Conservation (phyloP, 2,113 vertebrate genomes). For the Brachionichthys hirsutus region DNA sequence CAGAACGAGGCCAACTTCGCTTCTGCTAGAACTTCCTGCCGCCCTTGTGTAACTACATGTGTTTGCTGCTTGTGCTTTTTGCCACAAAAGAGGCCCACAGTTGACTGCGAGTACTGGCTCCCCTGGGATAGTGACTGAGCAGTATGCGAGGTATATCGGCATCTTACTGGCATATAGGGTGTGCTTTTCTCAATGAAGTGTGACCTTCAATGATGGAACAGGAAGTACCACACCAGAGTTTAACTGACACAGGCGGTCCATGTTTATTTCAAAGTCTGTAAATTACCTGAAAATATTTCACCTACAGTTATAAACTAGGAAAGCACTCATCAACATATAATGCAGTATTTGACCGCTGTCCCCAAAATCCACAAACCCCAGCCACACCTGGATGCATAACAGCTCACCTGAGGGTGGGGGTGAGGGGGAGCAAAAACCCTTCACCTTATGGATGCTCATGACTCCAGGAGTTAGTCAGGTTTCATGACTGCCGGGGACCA, state of each 20-base stretch:
- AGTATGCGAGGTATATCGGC: conserved; percentile 15
- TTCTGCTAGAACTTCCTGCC: conserved; percentile 59
- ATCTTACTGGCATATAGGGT: conserved; percentile 51
- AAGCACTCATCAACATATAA: not conserved
- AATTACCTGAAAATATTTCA: not conserved
- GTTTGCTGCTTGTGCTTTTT: conserved; percentile 27
- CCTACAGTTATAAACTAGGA: not conserved
- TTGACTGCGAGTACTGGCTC: conserved; percentile 31
- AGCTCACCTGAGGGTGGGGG: too few species aligned
- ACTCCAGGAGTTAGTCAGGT: too few species aligned
- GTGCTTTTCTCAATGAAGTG: conserved; percentile 74
- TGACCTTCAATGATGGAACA: conserved; percentile 59
- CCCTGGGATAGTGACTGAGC: conserved; percentile 39
- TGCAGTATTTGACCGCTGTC: too few species aligned
- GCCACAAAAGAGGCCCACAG: conserved; percentile 28
- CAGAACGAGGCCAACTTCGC: conserved; percentile 28
- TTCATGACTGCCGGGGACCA: too few species aligned
- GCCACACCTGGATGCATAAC: too few species aligned
- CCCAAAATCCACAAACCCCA: too few species aligned
- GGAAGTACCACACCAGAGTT: conserved; percentile 37
- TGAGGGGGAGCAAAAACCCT: too few species aligned
- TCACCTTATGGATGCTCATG: too few species aligned
- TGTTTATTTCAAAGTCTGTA: conserved; percentile 4
- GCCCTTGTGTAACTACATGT: conserved; percentile 21
- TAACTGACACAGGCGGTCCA: conserved; percentile 10